Conservation (phyloP, 1,140 invertebrate genomes). For the Himalopsyche phryganea region DNA sequence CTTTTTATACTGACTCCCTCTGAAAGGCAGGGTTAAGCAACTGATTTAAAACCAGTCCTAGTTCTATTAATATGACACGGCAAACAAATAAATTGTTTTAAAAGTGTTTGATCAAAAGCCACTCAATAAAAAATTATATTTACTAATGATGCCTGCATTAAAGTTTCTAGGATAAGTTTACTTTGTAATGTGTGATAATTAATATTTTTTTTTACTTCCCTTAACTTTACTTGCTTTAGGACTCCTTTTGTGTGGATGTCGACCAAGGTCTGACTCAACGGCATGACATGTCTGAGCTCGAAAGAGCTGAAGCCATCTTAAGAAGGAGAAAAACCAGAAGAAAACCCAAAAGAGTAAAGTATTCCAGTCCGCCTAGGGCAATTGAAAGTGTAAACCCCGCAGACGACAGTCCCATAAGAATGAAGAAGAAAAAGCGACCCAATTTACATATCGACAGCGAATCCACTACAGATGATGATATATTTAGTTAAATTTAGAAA, state of each 20-base stretch:
- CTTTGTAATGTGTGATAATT: background rate
- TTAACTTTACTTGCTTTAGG: no score
- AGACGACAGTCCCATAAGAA: constrained; percentile 19
- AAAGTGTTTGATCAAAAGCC: no score
- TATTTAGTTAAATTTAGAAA: constrained; percentile 1
- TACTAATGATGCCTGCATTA: no score
- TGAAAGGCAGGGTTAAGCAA: no score
- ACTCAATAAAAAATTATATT: no score
- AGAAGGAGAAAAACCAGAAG: constrained; percentile 38
- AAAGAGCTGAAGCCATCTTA: constrained; percentile 45
- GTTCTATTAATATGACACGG: no score
- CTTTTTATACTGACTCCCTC: no score
- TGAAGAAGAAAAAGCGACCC: constrained; percentile 17
- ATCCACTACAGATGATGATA: constrained; percentile 25
- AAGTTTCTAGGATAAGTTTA: no score
- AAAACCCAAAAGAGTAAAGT: constrained; percentile 9
- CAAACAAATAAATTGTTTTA: no score
- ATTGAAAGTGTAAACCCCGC: background rate
- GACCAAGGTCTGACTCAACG: constrained; percentile 46
- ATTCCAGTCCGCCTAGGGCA: background rate
- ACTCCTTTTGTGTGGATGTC: constrained; percentile 49
- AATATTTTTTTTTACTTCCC: no score
- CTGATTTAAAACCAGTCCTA: no score
- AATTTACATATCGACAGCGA: constrained; percentile 23
- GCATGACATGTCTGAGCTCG: constrained; percentile 44